phyloP scores from a whole-genome alignment of 2,888 invertebrate genomes.

The Standfussiana lucernea region DNA sequence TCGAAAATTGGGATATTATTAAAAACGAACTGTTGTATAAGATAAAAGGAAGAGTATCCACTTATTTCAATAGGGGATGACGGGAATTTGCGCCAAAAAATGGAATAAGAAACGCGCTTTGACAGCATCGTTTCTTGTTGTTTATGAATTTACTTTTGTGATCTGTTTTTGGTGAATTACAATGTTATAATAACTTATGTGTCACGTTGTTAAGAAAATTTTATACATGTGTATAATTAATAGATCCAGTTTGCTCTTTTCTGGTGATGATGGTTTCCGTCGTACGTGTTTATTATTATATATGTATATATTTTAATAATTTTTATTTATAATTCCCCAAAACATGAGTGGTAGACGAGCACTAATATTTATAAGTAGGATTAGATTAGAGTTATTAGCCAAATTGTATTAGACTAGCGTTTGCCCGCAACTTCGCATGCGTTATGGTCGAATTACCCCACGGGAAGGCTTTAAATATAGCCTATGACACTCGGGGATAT shows the following conservation, averaged over 20 bases:
- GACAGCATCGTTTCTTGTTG: slow-evolving; percentile 11
- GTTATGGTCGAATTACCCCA: no score
- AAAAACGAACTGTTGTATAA: slow-evolving; percentile 48
- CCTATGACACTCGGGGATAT: no score
- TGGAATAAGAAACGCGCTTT: slow-evolving; percentile 34
- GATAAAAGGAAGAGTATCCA: slow-evolving; percentile 55
- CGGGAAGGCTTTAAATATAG: no score
- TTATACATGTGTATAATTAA: no score
- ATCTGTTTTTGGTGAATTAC: not conserved
- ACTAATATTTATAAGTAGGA: not conserved
- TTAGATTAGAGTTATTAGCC: not conserved
- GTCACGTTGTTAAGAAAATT: not conserved
- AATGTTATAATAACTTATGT: no score
- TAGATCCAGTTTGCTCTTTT: no score
- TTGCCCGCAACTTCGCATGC: no score
- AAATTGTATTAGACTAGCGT: no score
- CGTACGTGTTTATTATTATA: no score
- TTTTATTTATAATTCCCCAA: not conserved
- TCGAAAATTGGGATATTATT: slow-evolving; percentile 62
- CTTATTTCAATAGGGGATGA: slow-evolving; percentile 45
- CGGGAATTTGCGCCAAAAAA: slow-evolving; percentile 18
- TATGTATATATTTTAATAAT: no score
- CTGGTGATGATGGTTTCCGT: no score
- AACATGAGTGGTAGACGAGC: not conserved
- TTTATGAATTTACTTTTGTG: slow-evolving; percentile 35